Percentiles rank a stretch among this genome's conserved stretches.
These are phyloP conservation scores for Benthosema pterotum DNA, from an alignment of 2,797 vertebrate genomes.

Conservation along the genomic window DNA sequence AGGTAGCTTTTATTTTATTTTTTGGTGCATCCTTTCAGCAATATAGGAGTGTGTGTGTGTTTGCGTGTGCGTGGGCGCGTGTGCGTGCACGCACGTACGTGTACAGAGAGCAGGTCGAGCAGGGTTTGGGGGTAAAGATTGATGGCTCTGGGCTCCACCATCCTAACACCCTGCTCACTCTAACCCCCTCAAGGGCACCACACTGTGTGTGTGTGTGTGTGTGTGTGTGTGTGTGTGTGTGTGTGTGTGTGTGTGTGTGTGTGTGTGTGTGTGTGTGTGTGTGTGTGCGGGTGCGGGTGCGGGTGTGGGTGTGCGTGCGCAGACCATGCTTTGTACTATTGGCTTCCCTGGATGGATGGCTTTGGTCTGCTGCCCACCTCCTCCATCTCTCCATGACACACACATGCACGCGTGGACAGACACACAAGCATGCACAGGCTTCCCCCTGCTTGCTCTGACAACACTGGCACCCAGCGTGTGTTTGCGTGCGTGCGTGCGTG, in stretches of 20 bases:
- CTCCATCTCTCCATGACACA: slow-evolving; percentile 57
- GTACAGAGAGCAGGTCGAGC: slow-evolving; percentile 64
- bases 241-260: slow-evolving; percentile 17
- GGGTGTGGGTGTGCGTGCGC: slow-evolving; percentile 27
- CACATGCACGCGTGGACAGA: slow-evolving; percentile 20
- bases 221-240: slow-evolving; percentile 22
- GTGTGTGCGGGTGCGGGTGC: slow-evolving; percentile 17
- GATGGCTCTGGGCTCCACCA: slow-evolving; percentile 67
- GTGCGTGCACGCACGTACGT: slow-evolving; percentile 8
- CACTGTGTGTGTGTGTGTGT: slow-evolving; percentile 7
- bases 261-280: slow-evolving; percentile 22
- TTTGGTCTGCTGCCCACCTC: slow-evolving; percentile 65
- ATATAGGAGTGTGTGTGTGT: slow-evolving; percentile 14
- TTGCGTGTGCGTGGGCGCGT: slow-evolving; percentile 33
- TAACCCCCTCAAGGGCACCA: slow-evolving; percentile 76
- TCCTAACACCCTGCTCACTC: slow-evolving; percentile 65
- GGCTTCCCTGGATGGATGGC: slow-evolving; percentile 72
- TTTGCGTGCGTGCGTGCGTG: not conserved
- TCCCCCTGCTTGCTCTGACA: slow-evolving; percentile 37
- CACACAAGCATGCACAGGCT: slow-evolving; percentile 11
- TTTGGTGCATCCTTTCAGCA: too few species aligned
- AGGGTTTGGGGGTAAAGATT: slow-evolving; percentile 72
- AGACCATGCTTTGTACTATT: slow-evolving; percentile 68
- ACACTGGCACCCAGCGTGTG: slow-evolving; percentile 32
- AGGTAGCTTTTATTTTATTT: too few species aligned